A percentile compares a stretch with the other conserved stretches of the same genome.
Evolutionary conservation across 2,888 invertebrate genomes (phyloP).

Genomic region (Ischnura elegans): DNA sequence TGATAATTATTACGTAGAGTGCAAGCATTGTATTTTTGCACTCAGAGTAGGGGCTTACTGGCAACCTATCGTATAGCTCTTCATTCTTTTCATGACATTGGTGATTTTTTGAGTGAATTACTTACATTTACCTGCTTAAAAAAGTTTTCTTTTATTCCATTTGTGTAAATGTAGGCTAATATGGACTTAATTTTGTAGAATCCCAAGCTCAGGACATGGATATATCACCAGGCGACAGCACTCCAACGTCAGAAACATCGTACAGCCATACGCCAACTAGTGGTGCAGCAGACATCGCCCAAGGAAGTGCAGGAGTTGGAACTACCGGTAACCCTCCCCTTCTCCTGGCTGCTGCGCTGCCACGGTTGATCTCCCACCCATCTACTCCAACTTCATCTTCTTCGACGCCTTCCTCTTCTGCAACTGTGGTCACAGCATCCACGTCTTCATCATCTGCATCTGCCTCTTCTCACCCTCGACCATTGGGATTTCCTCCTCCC

Average conservation of each 20-base stretch:
- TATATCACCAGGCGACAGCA: constrained; percentile 94
- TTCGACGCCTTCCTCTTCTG: constrained; percentile 64
- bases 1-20: too few relatives aligned
- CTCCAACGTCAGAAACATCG: constrained; percentile 90
- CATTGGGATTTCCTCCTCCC: constrained; percentile 37
- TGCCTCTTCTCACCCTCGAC: constrained; percentile 59
- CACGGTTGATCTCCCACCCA: constrained; percentile 82
- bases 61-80: too few relatives aligned
- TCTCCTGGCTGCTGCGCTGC: constrained; percentile 84
- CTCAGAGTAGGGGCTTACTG: too few relatives aligned
- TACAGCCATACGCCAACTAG: constrained; percentile 79
- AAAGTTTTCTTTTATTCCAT: not conserved
- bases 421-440: constrained; percentile 58
- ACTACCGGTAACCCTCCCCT: constrained; percentile 79
- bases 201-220: constrained; percentile 92
- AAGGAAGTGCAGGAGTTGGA: constrained; percentile 42
- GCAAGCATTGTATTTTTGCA: too few relatives aligned
- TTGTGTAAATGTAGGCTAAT: not conserved
- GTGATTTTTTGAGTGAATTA: too few relatives aligned
- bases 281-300: constrained; percentile 69
- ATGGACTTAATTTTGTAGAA: constrained; percentile 74
- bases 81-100: too few relatives aligned
- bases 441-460: constrained; percentile 57
- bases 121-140: not conserved
- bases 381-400: constrained; percentile 71